These are phyloP conservation scores for Crenuchus spilurus DNA, from an alignment of 2,797 vertebrate species.

Conservation along the genomic window DNA sequence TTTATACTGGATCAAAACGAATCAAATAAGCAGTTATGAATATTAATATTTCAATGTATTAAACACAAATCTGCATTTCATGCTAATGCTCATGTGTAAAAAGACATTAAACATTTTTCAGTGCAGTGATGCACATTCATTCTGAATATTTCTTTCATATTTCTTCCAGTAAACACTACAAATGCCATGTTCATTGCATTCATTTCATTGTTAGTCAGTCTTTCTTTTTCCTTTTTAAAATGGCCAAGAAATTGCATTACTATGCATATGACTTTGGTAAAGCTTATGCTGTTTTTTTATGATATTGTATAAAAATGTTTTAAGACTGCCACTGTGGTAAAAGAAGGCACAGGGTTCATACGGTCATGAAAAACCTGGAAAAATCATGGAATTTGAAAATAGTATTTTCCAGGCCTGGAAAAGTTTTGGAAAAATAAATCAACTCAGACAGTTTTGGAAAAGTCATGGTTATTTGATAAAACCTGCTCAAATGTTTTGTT, in stretches of 20 bases:
- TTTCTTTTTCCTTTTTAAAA: background rate
- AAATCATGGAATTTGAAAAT: too few relatives aligned
- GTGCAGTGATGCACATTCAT: conserved; percentile 34
- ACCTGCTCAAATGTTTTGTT: too few relatives aligned
- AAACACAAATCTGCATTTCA: conserved; percentile 19
- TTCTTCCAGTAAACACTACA: background rate
- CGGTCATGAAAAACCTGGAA: too few relatives aligned
- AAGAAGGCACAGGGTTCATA: too few relatives aligned
- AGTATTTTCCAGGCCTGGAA: too few relatives aligned
- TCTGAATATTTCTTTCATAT: background rate
- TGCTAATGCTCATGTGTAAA: conserved; percentile 44
- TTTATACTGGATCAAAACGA: conserved; percentile 20
- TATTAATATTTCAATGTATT: conserved; percentile 19
- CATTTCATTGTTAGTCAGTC: background rate
- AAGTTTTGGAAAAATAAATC: background rate
- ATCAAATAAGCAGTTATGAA: conserved; percentile 40
- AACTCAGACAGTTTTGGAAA: too few relatives aligned
- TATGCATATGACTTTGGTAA: too few relatives aligned
- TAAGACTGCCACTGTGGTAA: too few relatives aligned
- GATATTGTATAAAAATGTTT: too few relatives aligned
- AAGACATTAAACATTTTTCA: conserved; percentile 51
- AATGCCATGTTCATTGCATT: background rate
- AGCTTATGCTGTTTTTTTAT: too few relatives aligned
- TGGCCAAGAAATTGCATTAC: too few relatives aligned
- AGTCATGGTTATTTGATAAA: too few relatives aligned